Percentiles rank a stretch among this genome's conserved stretches.
Evolutionary conservation across 2,888 invertebrate genomes (phyloP).

Genomic region (Cinara cedri): DNA sequence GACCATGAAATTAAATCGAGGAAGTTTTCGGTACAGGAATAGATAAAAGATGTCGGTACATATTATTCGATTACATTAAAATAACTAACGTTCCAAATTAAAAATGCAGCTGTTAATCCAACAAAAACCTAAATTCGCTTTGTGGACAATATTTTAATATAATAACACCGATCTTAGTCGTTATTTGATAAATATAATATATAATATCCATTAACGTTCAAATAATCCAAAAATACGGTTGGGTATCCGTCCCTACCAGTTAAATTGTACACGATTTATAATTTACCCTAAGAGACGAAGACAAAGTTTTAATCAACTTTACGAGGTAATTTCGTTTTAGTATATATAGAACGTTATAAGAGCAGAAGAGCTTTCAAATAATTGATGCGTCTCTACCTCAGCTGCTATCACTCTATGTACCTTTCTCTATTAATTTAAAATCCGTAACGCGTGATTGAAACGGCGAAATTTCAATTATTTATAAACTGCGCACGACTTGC

Average conservation of each 20-base stretch:
- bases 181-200: background rate
- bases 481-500: background rate
- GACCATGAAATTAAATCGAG: slow-evolving; percentile 30
- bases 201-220: background rate
- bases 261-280: slow-evolving; percentile 12
- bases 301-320: slow-evolving; percentile 43
- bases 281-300: background rate
- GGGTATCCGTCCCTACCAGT: background rate
- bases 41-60: background rate
- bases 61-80: background rate
- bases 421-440: slow-evolving; percentile 21
- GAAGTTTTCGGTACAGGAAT: background rate
- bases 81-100: slow-evolving; percentile 3
- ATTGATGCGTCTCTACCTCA: slow-evolving; percentile 1
- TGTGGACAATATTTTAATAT: background rate
- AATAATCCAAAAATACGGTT: background rate
- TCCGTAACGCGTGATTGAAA: slow-evolving; percentile 24
- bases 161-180: background rate
- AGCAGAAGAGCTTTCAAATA: background rate
- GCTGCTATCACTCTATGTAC: background rate
- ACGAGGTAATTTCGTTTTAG: slow-evolving; percentile 10
- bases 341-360: background rate
- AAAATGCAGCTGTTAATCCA: slow-evolving; percentile 13
- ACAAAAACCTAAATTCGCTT: background rate
- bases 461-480: slow-evolving; percentile 12